Evolutionary conservation across 2,797 vertebrate genomes (phyloP).

Genomic region (Enteromius afrohamiltoni): DNA sequence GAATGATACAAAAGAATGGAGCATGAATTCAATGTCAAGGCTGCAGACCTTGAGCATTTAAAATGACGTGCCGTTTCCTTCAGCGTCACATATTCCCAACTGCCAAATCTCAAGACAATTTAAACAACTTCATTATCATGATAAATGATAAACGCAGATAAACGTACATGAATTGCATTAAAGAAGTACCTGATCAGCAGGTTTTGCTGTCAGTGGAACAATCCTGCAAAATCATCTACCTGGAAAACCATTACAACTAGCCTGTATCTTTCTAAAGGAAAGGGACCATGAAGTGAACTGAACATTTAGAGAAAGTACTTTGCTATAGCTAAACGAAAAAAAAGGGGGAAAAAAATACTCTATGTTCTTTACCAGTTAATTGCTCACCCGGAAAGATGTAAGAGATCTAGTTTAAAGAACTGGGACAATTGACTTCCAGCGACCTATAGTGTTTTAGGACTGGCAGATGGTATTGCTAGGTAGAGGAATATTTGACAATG

Average conservation of each 20-base stretch:
- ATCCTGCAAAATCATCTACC: constrained; percentile 20
- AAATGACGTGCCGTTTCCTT: not conserved
- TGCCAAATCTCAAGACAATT: constrained; percentile 29
- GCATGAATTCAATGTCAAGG: constrained; percentile 16
- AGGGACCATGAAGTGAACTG: constrained; percentile 5
- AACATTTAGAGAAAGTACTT: constrained; percentile 25
- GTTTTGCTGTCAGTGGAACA: constrained; percentile 23
- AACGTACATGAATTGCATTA: constrained; percentile 25
- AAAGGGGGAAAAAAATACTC: not conserved
- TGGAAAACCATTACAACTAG: constrained; percentile 25
- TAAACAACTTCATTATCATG: constrained; percentile 35
- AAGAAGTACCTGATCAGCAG: constrained; percentile 30
- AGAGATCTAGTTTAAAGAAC: constrained; percentile 15
- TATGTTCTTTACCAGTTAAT: constrained; percentile 7
- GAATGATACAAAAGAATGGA: constrained; percentile 10
- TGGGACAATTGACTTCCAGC: constrained; percentile 18
- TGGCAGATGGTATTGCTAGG: not conserved
- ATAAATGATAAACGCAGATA: constrained; percentile 28
- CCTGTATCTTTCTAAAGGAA: constrained; percentile 2
- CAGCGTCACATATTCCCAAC: not conserved
- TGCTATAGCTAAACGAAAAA: not conserved
- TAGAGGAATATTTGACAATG: not conserved
- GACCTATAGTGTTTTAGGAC: constrained; percentile 10
- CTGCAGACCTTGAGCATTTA: constrained; percentile 29
- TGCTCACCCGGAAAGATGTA: not conserved